Percentiles rank a stretch among this genome's conserved stretches.
Conservation (phyloP, 2,888 invertebrate genomes). For the Tenthredo livida region DNA sequence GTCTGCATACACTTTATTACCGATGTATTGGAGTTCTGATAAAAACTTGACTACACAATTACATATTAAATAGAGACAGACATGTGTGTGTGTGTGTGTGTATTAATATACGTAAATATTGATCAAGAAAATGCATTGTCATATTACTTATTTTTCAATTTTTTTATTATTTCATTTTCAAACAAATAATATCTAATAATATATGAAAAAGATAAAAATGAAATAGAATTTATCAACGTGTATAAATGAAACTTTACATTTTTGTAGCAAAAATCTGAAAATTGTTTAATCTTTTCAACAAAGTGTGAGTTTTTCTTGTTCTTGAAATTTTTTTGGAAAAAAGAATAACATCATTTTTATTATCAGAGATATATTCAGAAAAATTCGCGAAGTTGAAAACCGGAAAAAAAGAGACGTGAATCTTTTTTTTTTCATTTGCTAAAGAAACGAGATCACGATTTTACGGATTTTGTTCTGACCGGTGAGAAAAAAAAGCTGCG, state of each 20-base stretch:
- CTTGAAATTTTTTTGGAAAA: not conserved
- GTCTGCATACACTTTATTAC: not conserved
- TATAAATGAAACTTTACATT: not conserved
- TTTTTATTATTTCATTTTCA: not conserved
- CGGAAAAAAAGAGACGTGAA: not conserved
- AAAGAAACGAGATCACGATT: not conserved
- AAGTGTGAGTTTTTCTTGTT: no score
- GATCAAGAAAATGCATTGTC: slow-evolving; percentile 32
- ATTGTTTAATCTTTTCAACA: no score
- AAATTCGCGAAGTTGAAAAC: not conserved
- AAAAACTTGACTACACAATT: not conserved
- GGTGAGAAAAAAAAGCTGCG: not conserved
- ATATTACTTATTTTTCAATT: not conserved
- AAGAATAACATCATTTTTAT: no score
- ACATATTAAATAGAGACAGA: not conserved
- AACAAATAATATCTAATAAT: not conserved
- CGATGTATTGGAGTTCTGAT: not conserved
- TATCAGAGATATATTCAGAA: not conserved
- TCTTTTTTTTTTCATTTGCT: not conserved
- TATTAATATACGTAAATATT: slow-evolving; percentile 10
- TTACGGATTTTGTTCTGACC: not conserved
- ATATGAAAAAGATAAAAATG: not conserved
- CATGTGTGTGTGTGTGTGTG: not conserved
- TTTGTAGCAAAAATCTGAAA: no score
- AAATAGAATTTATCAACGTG: not conserved